Evolutionary conservation across 2,888 invertebrate species (phyloP).

Genomic region (Bembecia ichneumoniformis): DNA sequence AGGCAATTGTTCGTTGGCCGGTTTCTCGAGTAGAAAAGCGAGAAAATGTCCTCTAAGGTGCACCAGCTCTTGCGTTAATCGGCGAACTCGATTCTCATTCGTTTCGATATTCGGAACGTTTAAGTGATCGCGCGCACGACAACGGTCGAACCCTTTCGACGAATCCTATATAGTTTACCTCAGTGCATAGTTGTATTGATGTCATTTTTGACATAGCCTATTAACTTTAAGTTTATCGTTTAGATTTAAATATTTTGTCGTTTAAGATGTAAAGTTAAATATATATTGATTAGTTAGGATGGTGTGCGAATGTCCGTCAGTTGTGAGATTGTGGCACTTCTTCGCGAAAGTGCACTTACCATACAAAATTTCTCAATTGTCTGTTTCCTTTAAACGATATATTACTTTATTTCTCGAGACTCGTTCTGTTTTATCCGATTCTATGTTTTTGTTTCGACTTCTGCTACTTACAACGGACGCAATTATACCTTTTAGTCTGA

Average conservation of each 20-base stretch:
- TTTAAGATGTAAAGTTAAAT: constrained; percentile 62
- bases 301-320: constrained; percentile 57
- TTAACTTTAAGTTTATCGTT: constrained; percentile 60
- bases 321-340: constrained; percentile 36
- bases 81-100: too few relatives aligned
- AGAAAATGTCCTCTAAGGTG: too few relatives aligned
- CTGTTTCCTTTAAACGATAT: constrained; percentile 15
- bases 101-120: not conserved
- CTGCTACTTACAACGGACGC: too few relatives aligned
- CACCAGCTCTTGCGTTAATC: too few relatives aligned
- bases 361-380: constrained; percentile 31
- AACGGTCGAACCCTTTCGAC: constrained; percentile 43
- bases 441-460: too few relatives aligned
- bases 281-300: constrained; percentile 41
- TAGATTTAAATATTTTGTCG: not conserved
- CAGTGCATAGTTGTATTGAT: constrained; percentile 63
- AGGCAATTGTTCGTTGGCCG: too few relatives aligned
- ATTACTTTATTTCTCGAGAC: constrained; percentile 12
- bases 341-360: constrained; percentile 26
- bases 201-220: constrained; percentile 69
- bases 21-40: too few relatives aligned
- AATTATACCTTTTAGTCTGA: too few relatives aligned
- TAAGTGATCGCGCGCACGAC: constrained; percentile 42
- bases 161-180: constrained; percentile 70
- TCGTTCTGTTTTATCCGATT: too few relatives aligned